Evolutionary conservation across 2,113 vertebrate genomes (phyloP).

Genomic region (Rhineura floridana): DNA sequence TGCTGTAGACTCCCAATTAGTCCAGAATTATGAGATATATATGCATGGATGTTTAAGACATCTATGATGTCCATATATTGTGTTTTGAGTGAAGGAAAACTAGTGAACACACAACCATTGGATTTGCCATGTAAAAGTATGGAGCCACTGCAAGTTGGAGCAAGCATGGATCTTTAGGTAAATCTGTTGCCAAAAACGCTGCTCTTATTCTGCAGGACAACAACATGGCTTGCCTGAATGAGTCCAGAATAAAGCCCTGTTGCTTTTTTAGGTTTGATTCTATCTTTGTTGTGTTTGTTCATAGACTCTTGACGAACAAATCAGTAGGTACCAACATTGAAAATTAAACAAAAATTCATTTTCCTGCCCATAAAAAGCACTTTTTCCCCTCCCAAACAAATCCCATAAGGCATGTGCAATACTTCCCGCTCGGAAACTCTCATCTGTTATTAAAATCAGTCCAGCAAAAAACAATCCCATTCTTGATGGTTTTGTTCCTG

Average conservation of each 20-base stretch:
- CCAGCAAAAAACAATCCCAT: conserved; percentile 20
- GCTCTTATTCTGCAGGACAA: neutral
- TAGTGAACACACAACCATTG: neutral
- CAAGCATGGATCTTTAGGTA: neutral
- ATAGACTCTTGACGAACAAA: conserved; percentile 18
- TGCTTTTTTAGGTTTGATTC: neutral
- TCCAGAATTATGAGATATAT: neutral
- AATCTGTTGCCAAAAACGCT: neutral
- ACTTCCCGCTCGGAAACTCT: conserved; percentile 25
- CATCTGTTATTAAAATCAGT: conserved; percentile 50
- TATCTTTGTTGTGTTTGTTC: neutral
- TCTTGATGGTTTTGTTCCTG: conserved; percentile 45
- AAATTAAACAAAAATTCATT: conserved; percentile 5
- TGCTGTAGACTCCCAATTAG: neutral
- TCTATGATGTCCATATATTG: neutral
- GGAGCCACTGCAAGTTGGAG: too few species aligned
- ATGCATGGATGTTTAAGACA: neutral
- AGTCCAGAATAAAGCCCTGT: neutral
- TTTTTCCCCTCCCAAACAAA: conserved; percentile 29
- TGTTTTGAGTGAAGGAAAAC: neutral
- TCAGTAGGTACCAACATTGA: neutral
- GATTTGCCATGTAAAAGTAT: neutral
- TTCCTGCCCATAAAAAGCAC: neutral
- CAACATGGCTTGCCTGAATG: neutral
- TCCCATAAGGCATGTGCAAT: neutral